Percentiles rank a stretch among this genome's conserved stretches.
These are phyloP conservation scores for Salmo trutta DNA, from an alignment of 2,797 vertebrate species.

Conservation along the genomic window DNA sequence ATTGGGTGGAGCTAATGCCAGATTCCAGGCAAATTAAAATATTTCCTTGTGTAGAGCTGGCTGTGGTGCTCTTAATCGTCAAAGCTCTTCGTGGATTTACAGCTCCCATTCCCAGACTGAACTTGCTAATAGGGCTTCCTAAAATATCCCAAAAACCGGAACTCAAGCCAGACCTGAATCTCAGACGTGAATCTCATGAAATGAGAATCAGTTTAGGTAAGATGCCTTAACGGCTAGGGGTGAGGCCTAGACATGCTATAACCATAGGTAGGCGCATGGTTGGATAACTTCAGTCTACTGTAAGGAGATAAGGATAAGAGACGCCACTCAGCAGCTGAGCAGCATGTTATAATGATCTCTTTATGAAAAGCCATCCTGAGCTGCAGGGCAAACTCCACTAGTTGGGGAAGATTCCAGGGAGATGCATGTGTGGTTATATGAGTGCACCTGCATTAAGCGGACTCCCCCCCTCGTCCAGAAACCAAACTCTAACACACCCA, in stretches of 20 bases:
- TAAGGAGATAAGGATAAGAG: not conserved
- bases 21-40: not conserved
- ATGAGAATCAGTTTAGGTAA: not conserved
- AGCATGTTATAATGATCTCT: conserved; percentile 44
- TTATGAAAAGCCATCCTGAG: conserved; percentile 31
- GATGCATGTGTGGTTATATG: conserved; percentile 19
- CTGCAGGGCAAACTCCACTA: conserved; percentile 59
- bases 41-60: not conserved
- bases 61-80: not conserved
- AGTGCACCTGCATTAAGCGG: conserved; percentile 46
- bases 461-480: conserved; percentile 11
- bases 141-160: too few species aligned
- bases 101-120: not conserved
- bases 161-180: too few species aligned
- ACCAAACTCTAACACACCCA: conserved; percentile 36
- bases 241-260: not conserved
- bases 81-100: not conserved
- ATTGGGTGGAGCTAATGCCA: not conserved
- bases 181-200: too few species aligned
- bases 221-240: not conserved
- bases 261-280: not conserved
- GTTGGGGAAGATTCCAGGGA: conserved; percentile 65
- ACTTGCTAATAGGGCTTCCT: not conserved
- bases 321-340: conserved; percentile 25
- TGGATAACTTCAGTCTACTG: not conserved